phyloP scores from a whole-genome alignment of 2,113 vertebrate genomes.

The Craseonycteris thonglongyai region DNA sequence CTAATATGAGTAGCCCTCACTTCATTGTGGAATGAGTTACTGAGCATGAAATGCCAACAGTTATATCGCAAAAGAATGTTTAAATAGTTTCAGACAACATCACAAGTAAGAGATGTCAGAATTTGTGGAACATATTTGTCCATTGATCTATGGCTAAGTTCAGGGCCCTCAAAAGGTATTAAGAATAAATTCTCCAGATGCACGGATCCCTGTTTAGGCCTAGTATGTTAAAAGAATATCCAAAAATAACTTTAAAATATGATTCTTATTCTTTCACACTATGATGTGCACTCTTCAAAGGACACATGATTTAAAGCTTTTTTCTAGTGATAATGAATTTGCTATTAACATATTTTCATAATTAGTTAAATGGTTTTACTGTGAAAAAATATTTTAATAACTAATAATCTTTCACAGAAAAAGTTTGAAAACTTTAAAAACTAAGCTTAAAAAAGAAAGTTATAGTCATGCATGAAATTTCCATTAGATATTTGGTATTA shows the following conservation, averaged over 20 bases:
- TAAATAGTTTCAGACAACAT: conserved; percentile 2
- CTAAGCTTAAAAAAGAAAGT: background rate
- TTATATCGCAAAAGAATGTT: background rate
- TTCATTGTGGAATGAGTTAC: background rate
- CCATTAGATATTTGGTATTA: background rate
- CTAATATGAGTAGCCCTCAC: background rate
- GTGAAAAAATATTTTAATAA: background rate
- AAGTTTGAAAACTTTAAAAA: background rate
- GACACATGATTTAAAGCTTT: background rate
- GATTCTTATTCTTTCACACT: background rate
- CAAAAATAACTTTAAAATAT: background rate
- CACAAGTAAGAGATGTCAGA: conserved; percentile 20
- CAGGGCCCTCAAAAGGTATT: background rate
- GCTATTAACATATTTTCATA: background rate
- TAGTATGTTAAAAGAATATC: background rate
- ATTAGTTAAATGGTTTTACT: background rate
- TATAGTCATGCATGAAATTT: background rate
- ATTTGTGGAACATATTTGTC: conserved; percentile 22
- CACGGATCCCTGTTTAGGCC: background rate
- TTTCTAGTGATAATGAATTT: background rate
- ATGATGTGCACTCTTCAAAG: background rate
- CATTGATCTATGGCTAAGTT: conserved; percentile 24
- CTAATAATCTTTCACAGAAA: background rate
- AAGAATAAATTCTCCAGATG: background rate
- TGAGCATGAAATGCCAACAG: conserved; percentile 46